phyloP scores from a whole-genome alignment of 2,888 invertebrate genomes.

The Molanna angustata region DNA sequence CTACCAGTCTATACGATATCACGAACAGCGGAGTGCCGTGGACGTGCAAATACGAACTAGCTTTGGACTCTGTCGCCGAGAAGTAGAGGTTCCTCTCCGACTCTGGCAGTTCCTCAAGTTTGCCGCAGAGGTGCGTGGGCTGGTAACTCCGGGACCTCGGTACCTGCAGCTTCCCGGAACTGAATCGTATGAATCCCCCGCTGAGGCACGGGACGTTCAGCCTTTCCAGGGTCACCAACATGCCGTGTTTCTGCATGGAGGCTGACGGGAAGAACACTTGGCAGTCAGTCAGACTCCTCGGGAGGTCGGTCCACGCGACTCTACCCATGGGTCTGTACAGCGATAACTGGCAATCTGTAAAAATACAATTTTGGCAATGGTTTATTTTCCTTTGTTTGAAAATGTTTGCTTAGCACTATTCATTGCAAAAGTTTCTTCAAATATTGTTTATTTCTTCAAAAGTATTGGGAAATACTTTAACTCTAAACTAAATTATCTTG shows the following conservation, averaged over 20 bases:
- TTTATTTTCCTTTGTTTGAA: no score
- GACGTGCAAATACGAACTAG: conserved; percentile 52
- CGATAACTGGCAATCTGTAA: conserved; percentile 61
- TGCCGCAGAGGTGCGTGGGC: conserved; percentile 60
- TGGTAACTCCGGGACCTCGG: conserved; percentile 38
- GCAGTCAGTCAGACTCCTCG: conserved; percentile 51
- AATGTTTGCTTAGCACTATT: no score
- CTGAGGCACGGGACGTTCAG: conserved; percentile 67
- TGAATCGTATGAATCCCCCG: conserved; percentile 60
- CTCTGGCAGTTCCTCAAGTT: conserved; percentile 63
- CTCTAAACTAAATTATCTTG: no score
- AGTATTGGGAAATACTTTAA: no score
- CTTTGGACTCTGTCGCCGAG: conserved; percentile 43
- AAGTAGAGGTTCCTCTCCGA: conserved; percentile 61
- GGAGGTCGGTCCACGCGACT: conserved; percentile 55
- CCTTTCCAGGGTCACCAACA: conserved; percentile 63
- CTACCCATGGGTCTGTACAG: conserved; percentile 49
- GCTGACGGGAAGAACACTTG: conserved; percentile 53
- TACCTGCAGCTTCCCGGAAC: conserved; percentile 41
- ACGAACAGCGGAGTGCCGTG: conserved; percentile 66
- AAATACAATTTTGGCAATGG: conserved; percentile 31
- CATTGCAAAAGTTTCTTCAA: no score
- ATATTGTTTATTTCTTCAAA: no score
- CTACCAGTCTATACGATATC: conserved; percentile 64
- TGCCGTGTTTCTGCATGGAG: conserved; percentile 49